These are phyloP conservation scores for Ophiothrix spiculata DNA, from an alignment of 35 echinoderm and acorn worm species.

Conservation along the genomic window DNA sequence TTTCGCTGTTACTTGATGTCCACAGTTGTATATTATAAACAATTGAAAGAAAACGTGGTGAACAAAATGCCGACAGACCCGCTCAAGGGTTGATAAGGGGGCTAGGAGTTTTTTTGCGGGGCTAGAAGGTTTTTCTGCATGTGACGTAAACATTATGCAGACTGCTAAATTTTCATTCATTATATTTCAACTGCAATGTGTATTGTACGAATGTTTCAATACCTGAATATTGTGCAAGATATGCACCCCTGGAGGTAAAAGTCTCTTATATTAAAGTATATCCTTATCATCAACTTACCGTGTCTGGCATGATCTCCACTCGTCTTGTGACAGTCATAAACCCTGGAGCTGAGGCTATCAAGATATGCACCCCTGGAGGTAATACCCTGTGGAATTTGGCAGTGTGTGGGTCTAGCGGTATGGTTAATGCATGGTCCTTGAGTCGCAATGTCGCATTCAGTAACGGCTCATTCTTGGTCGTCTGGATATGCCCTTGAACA, in stretches of 20 bases:
- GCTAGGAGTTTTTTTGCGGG: no score
- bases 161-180: no score
- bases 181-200: background rate
- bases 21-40: no score
- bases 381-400: conserved; percentile 41
- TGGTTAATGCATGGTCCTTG: conserved; percentile 25
- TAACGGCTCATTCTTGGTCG: conserved; percentile 17
- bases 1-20: no score
- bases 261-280: background rate
- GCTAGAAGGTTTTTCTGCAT: no score
- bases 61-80: no score
- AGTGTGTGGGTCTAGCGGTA: background rate
- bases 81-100: no score
- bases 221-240: no score
- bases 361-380: conserved; percentile 11
- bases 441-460: conserved; percentile 28
- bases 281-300: conserved; percentile 41
- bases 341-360: conserved; percentile 54
- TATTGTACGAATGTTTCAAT: no score
- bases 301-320: conserved; percentile 29
- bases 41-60: no score
- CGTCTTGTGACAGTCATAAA: conserved; percentile 48
- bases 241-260: background rate
- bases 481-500: conserved; percentile 41
- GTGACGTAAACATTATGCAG: no score